Evolutionary conservation across 1,140 invertebrate genomes (phyloP).

Genomic region (Macrotrachela quadricornifera): DNA sequence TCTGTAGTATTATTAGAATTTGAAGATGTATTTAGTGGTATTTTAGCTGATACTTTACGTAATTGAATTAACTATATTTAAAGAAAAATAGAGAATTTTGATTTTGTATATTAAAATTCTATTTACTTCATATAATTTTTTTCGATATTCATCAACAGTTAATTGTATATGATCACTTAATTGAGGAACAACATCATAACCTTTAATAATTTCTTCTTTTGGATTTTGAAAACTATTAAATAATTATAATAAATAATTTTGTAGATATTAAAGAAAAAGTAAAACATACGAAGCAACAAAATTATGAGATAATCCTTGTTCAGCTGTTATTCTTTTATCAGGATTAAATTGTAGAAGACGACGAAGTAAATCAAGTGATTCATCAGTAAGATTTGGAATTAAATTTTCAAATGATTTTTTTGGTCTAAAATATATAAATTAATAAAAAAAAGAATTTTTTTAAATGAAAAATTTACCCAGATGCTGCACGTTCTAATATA

Average conservation of each 20-base stretch:
- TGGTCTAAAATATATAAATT: constrained; percentile 18
- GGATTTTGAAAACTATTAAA: constrained; percentile 46
- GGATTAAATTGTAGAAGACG: constrained; percentile 71
- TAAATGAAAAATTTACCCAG: constrained; percentile 13
- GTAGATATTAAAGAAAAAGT: not conserved
- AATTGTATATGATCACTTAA: constrained; percentile 67
- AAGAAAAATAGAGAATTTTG: no score
- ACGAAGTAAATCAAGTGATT: constrained; percentile 57
- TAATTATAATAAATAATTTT: not conserved
- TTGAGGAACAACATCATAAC: constrained; percentile 52
- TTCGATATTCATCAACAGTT: constrained; percentile 67
- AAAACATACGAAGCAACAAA: constrained; percentile 52
- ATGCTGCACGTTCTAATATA: constrained; percentile 25
- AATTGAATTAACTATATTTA: no score
- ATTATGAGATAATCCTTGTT: constrained; percentile 56
- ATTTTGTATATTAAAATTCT: no score
- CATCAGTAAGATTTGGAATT: constrained; percentile 41
- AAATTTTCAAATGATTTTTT: constrained; percentile 40
- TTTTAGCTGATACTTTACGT: no score
- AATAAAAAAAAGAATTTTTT: constrained; percentile 3
- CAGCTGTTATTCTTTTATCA: constrained; percentile 55
- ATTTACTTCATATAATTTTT: constrained; percentile 59
- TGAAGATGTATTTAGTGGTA: no score
- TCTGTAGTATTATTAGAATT: no score
- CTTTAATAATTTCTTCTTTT: constrained; percentile 49